Evolutionary conservation across 1,140 invertebrate genomes (phyloP), one percentile per base, ranked within the genome.

Genomic region (Phthorimaea operculella): DNA sequence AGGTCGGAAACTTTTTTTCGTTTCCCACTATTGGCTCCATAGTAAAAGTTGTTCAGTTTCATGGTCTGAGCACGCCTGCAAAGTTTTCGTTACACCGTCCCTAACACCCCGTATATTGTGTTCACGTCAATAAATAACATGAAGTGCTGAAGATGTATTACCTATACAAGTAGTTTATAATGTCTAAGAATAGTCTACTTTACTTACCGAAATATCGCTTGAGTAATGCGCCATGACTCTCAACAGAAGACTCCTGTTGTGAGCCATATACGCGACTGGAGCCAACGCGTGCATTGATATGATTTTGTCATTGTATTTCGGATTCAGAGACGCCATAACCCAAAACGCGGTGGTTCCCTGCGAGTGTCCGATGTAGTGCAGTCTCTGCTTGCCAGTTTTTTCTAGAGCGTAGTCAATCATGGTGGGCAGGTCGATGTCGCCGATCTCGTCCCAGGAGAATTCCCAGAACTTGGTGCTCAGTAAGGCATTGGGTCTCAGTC

Each of bases 401-500:
- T 83, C 74, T 1, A 94, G 74, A 33, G 92, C 87, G 66, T 90
- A 91, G 68, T 93, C 89, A 44, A 96, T 90, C 78, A 91, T 91
- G 0, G 92, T 88, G 1, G 94, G 92, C 33, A 95, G 63, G 78
- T 96, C 94, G 58, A 89, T 90, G 34, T 88, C 77, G 44, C 91
- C 93, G 85, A 95, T 93, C 81, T 96, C 92, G 68, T 95, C 90
- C 86, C 88, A 94, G 47, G 90, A 92, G 68, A 92, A 96, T 59
- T 90, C 79, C 93, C 93, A 96, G 68, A 90, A 96, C 50, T 88
- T 74, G 11, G 83, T 73, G 52, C 89, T 86, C 0, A 75, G 18
- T 15, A 72, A 12, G n/a, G 68, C 82, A 66, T 91, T 88, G 3
- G 87, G 87, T 74, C 76, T 90, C 49, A 87, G 83, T 6, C 63